phyloP scores from a whole-genome alignment of 2,888 invertebrate species.

The Pilophorus perplexus region DNA sequence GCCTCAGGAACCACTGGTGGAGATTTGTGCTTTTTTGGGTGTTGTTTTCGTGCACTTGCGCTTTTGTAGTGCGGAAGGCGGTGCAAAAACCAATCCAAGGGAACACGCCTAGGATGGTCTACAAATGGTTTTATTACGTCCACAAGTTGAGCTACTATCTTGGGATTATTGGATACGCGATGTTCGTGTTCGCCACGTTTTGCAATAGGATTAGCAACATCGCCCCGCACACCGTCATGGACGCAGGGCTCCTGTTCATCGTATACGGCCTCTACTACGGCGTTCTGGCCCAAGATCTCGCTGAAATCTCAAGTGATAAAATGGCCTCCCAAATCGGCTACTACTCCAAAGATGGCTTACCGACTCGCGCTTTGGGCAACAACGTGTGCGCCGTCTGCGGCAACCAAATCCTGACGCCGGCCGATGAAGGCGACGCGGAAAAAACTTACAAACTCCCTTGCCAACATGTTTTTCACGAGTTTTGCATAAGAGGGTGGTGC shows the following conservation, averaged over 20 bases:
- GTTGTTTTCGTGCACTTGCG: slow-evolving; percentile 82
- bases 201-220: slow-evolving; percentile 78
- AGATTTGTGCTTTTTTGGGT: slow-evolving; percentile 90
- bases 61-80: slow-evolving; percentile 80
- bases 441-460: slow-evolving; percentile 92
- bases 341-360: slow-evolving; percentile 92
- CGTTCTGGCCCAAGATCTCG: slow-evolving; percentile 91
- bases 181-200: slow-evolving; percentile 87
- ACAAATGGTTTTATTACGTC: slow-evolving; percentile 98
- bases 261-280: slow-evolving; percentile 99
- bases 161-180: slow-evolving; percentile 84
- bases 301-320: slow-evolving; percentile 96
- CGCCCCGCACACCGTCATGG: slow-evolving; percentile 83
- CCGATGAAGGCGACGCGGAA: slow-evolving; percentile 87
- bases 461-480: slow-evolving; percentile 88
- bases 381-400: slow-evolving; percentile 97
- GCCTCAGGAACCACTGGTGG: slow-evolving; percentile 78
- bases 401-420: slow-evolving; percentile 76
- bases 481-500: slow-evolving; percentile 99
- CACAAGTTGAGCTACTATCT: slow-evolving; percentile 88
- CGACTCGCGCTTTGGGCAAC: slow-evolving; percentile 84
- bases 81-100: slow-evolving; percentile 82
- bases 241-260: slow-evolving; percentile 78
- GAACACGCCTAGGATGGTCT: slow-evolving; percentile 95
- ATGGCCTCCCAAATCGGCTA: slow-evolving; percentile 98